phyloP scores from a whole-genome alignment of 2,797 vertebrate genomes.

The Tapirus indicus region DNA sequence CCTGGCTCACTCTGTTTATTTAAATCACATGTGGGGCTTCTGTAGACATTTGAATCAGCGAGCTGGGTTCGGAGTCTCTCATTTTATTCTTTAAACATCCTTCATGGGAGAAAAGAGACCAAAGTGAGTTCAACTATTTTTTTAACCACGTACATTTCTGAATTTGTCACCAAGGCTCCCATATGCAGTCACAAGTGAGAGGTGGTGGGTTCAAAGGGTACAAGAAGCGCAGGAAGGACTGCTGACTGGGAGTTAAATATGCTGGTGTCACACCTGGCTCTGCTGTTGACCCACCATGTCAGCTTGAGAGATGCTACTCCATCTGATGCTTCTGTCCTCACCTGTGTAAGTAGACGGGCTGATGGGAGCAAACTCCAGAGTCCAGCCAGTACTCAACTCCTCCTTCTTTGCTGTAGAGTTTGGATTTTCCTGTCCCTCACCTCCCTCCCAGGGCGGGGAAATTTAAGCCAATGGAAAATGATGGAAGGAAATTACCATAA shows the following conservation, averaged over 20 bases:
- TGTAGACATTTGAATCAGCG: no score
- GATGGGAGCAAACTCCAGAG: accelerated
- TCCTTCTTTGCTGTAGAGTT: not conserved
- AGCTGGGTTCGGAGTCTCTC: not conserved
- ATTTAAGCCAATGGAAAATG: not conserved
- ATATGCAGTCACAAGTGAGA: not conserved
- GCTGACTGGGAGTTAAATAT: no score
- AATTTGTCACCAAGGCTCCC: not conserved
- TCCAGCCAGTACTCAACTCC: not conserved
- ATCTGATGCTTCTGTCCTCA: accelerated
- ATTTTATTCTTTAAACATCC: not conserved
- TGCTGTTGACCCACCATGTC: not conserved
- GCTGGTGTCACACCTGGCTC: not conserved
- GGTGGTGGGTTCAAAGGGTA: not conserved
- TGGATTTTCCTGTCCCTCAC: not conserved
- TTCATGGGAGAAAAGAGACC: not conserved
- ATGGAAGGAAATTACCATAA: accelerated
- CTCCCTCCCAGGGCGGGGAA: no score
- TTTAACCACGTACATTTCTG: not conserved
- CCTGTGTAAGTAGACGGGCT: accelerated
- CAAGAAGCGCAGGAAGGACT: not conserved
- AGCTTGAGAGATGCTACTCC: accelerated
- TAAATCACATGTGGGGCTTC: not conserved
- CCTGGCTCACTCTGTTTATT: not conserved
- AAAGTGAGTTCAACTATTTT: not conserved